Base-by-base conservation (phyloP, 1,140 invertebrate species). In the Lepidurus apus region DNA sequence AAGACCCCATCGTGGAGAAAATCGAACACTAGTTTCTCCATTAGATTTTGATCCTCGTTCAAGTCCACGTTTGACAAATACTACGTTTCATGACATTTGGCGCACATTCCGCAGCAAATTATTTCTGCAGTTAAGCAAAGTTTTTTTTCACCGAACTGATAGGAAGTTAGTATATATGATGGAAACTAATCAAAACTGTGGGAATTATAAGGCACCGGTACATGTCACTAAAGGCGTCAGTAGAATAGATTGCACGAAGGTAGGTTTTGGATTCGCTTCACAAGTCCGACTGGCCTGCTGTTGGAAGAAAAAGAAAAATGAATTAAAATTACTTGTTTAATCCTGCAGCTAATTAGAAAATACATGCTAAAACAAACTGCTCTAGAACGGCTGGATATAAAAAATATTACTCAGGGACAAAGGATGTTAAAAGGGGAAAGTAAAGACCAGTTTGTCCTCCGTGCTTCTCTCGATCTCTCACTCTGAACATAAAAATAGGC, bases 221-320 rank as follows among this genome's bases (percentile, higher is more conserved):
- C 53, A 13, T 65, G 6, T 65, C 21, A 13, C 53, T 65, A 65
- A 65, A 65, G 13, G 53, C 53, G 53, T 65, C 53, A 65, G 13
- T 65, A 65, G 53, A 65, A 21, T 65, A 65, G 53, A n/a, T 65
- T 21, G 53, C 53, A 65, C 53, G 53, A 65, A 65, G 53, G 21
- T 7, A 65, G 21, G 53, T 65, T 34, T 34, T 21, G 53, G 53
- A 17, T 65, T 65, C 53, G 10, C 43, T 44, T 77, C 47, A 77
- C 42, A 77, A 21, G 75, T 77, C 75, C 24, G 75, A 77, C 47
- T 77, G 75, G 42, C 75, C 75, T 43, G 24, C 75, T 45, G 21
- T 9, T 24, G 43, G 17, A 75, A 75, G 17, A 77, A 10, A 77
- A 77, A 47, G 2, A 77, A 3, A 77, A 42, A 42, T 45, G 9